Conservation (phyloP, 2,888 invertebrate species). For the Drosophila melanosoma region DNA sequence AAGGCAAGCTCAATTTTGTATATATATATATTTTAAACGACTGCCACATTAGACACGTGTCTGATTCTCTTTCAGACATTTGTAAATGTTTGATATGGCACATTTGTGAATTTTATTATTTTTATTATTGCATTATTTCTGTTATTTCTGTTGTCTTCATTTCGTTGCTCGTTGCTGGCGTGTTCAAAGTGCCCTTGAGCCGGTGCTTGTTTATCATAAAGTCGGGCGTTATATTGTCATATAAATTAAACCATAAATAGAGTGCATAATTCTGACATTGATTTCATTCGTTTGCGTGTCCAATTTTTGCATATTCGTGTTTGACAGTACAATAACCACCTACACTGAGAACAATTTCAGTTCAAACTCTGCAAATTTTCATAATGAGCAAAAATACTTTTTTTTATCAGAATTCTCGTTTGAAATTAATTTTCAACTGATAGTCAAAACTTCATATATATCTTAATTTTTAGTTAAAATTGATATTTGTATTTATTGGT, state of each 20-base stretch:
- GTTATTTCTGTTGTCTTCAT: constrained; percentile 34
- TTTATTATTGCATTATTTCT: constrained; percentile 29
- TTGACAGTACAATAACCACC: constrained; percentile 22
- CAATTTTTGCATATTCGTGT: constrained; percentile 44
- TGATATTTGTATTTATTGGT: background rate
- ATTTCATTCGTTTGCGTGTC: constrained; percentile 60
- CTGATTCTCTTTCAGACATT: constrained; percentile 27
- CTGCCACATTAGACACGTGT: constrained; percentile 40
- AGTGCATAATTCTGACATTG: constrained; percentile 58
- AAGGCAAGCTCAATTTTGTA: constrained; percentile 1
- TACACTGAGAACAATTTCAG: background rate
- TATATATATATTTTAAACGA: constrained; percentile 32
- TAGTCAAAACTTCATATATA: fast-evolving
- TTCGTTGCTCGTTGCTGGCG: constrained; percentile 16
- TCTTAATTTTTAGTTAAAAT: background rate
- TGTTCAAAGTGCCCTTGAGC: constrained; percentile 39
- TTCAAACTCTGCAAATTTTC: background rate
- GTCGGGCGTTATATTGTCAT: constrained; percentile 40
- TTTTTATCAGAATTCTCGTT: fast-evolving
- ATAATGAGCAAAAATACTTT: fast-evolving
- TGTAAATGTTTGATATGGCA: constrained; percentile 16
- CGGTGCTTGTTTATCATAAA: constrained; percentile 56
- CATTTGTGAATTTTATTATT: constrained; percentile 23
- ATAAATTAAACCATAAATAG: constrained; percentile 54
- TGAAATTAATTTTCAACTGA: background rate